Percentiles rank a stretch among this genome's conserved stretches.
These are phyloP conservation scores for Cylindroiulus punctatus DNA, from an alignment of 2,888 invertebrate genomes.

Conservation along the genomic window DNA sequence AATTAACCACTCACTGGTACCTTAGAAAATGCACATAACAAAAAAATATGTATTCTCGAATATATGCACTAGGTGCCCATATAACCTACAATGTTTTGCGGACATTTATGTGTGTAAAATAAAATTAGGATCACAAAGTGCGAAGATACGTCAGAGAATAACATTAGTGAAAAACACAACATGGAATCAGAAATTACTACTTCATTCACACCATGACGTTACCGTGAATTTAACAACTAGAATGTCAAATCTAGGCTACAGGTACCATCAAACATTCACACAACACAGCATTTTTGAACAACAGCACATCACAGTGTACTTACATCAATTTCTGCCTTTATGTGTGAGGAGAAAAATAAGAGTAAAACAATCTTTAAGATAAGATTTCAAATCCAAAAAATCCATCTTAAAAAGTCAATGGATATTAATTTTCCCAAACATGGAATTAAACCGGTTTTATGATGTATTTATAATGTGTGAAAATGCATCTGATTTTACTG, in stretches of 20 bases:
- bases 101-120: background rate
- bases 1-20: background rate
- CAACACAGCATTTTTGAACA: conserved; percentile 42
- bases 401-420: conserved; percentile 23
- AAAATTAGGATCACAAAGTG: background rate
- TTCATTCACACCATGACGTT: conserved; percentile 20
- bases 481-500: background rate
- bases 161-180: background rate
- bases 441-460: conserved; percentile 8
- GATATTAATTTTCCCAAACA: background rate
- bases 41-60: background rate
- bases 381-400: conserved; percentile 50
- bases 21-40: background rate
- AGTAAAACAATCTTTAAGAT: conserved; percentile 57
- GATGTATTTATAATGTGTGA: conserved; percentile 17
- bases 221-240: background rate
- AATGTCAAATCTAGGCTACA: conserved; percentile 11
- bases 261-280: conserved; percentile 43
- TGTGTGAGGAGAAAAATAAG: conserved; percentile 59
- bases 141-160: background rate
- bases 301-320: conserved; percentile 67
- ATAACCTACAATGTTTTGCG: too few species aligned
- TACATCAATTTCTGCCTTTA: conserved; percentile 78
- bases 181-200: background rate
- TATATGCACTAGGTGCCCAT: too few species aligned